Evolutionary conservation across 2,797 vertebrate species (phyloP).

Genomic region (Muscicapa striata): DNA sequence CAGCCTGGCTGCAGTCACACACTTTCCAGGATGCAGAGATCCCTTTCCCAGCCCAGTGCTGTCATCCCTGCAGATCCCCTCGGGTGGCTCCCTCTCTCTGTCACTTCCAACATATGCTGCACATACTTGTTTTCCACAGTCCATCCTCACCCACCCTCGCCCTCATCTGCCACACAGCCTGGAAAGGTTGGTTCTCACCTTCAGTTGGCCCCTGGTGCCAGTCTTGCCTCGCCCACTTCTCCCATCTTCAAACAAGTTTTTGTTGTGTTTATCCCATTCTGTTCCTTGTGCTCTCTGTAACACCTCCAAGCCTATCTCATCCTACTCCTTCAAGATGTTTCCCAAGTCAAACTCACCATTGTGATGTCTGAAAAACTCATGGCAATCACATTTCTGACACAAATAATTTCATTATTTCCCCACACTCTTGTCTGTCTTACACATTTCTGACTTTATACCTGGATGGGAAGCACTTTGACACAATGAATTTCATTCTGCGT

Average conservation of each 20-base stretch:
- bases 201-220: conserved; percentile 15
- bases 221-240: conserved; percentile 25
- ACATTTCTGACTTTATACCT: not conserved
- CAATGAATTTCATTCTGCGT: not conserved
- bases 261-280: not conserved
- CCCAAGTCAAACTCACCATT: not conserved
- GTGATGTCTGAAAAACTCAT: not conserved
- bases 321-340: not conserved
- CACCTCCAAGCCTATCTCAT: not conserved
- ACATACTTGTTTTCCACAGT: conserved; percentile 15
- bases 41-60: not conserved
- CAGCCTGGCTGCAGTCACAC: not conserved
- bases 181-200: conserved; percentile 36
- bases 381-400: not conserved
- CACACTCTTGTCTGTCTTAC: not conserved
- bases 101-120: conserved; percentile 6
- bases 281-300: not conserved
- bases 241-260: not conserved
- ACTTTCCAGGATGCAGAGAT: not conserved
- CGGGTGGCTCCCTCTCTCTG: not conserved
- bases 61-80: not conserved
- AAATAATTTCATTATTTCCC: not conserved
- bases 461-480: not conserved
- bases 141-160: conserved; percentile 29
- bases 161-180: conserved; percentile 31